Evolutionary conservation across 1,140 invertebrate species (phyloP).

Genomic region (Trichonephila clavipes): DNA sequence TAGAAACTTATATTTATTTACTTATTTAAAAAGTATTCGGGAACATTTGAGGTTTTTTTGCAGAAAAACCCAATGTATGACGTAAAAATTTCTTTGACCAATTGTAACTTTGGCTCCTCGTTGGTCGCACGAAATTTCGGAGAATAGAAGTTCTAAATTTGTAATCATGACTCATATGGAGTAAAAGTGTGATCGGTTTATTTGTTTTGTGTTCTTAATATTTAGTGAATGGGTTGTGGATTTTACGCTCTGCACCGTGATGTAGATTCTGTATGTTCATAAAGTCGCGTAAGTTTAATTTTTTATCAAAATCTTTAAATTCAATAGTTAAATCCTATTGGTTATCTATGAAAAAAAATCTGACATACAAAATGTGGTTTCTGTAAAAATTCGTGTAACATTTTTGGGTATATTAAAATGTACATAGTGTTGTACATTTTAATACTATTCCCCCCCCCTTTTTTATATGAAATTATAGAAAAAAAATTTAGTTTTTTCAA

Average conservation of each 20-base stretch:
- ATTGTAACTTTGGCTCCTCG: constrained; percentile 39
- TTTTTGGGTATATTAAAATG: too few species aligned
- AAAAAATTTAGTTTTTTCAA: too few species aligned
- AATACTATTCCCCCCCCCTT: too few species aligned
- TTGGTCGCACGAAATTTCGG: constrained; percentile 38
- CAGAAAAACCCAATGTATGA: constrained; percentile 38
- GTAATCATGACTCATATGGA: constrained; percentile 58
- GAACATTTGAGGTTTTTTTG: background rate
- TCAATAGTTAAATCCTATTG: background rate
- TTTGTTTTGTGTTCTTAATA: constrained; percentile 30
- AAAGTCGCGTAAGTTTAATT: background rate
- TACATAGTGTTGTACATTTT: too few species aligned
- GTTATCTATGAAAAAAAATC: background rate
- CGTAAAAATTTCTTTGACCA: constrained; percentile 57
- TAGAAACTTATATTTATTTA: background rate
- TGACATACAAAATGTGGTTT: background rate
- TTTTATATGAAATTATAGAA: too few species aligned
- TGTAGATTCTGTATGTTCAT: background rate
- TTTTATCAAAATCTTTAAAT: background rate
- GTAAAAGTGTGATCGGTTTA: constrained; percentile 41
- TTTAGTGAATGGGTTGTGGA: constrained; percentile 53
- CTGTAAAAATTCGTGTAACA: too few species aligned
- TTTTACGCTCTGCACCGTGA: constrained; percentile 42
- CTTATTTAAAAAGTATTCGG: background rate
- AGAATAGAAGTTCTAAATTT: constrained; percentile 51